Conservation (phyloP, 2,888 invertebrate species). For the Acleris laterana region DNA sequence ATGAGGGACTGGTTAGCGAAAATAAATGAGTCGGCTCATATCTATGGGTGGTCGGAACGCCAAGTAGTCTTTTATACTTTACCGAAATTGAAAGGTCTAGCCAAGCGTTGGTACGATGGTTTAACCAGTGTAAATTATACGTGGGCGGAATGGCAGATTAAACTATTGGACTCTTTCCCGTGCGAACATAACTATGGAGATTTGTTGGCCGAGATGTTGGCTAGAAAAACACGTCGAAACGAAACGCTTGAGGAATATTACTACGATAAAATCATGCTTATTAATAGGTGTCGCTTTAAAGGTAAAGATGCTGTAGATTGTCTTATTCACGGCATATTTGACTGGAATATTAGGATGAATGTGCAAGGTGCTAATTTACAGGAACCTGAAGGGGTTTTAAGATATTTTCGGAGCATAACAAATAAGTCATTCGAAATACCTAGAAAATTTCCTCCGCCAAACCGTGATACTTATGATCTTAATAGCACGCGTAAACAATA, state of each 20-base stretch:
- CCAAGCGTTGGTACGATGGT: conserved; percentile 1
- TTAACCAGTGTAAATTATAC: not conserved
- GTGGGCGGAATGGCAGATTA: conserved; percentile 4
- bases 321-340: conserved; percentile 29
- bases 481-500: not conserved
- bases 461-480: conserved; percentile 10
- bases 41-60: conserved; percentile 41
- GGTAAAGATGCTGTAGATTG: conserved; percentile 33
- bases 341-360: conserved; percentile 19
- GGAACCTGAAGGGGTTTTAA: conserved; percentile 41
- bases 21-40: conserved; percentile 39
- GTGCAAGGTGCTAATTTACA: conserved; percentile 41
- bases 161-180: not conserved
- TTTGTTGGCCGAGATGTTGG: not conserved
- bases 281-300: conserved; percentile 27
- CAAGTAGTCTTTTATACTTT: conserved; percentile 35
- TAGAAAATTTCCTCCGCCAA: not conserved
- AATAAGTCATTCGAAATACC: too few species aligned
- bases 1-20: conserved; percentile 40
- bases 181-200: too few species aligned
- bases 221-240: not conserved
- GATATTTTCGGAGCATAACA: conserved; percentile 24
- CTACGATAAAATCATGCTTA: conserved; percentile 34
- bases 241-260: conserved; percentile 35
- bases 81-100: conserved; percentile 1